Evolutionary conservation across 23 tunicate species (phyloP).

Genomic region (Halocynthia aurantium): DNA sequence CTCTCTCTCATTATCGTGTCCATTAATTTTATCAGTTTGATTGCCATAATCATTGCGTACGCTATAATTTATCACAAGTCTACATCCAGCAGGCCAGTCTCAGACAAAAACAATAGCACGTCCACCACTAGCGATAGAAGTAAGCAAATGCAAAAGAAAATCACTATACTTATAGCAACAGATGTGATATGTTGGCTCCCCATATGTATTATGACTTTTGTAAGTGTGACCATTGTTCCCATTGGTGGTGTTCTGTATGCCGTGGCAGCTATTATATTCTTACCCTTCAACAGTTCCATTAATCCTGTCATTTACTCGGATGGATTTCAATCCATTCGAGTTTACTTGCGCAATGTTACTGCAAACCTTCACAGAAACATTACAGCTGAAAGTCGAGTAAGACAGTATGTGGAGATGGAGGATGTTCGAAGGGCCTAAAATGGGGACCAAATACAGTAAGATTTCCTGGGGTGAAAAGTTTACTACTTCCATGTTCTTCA

Average conservation of each 20-base stretch:
- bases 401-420: too few relatives aligned
- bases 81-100: neutral
- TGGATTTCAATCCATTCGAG: neutral
- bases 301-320: conserved; percentile 28
- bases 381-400: too few relatives aligned
- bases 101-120: too few relatives aligned
- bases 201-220: conserved; percentile 23
- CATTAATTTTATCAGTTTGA: neutral
- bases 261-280: conserved; percentile 22
- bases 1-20: neutral
- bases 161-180: conserved; percentile 24
- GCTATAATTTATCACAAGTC: conserved; percentile 6
- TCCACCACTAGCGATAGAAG: too few relatives aligned
- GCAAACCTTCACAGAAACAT: too few relatives aligned
- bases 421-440: too few relatives aligned
- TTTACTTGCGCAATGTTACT: too few relatives aligned
- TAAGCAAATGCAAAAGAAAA: conserved; percentile 20
- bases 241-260: conserved; percentile 15
- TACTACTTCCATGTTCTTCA: too few relatives aligned
- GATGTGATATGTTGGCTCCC: conserved; percentile 40
- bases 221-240: neutral
- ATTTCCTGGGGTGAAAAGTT: too few relatives aligned
- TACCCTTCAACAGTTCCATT: conserved; percentile 31
- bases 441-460: too few relatives aligned
- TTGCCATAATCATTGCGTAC: neutral